Evolutionary conservation across 92 coral and sea anemone species (phyloP), one percentile per base, ranked within the genome.

Genomic region (Palythoa caribaeorum): DNA sequence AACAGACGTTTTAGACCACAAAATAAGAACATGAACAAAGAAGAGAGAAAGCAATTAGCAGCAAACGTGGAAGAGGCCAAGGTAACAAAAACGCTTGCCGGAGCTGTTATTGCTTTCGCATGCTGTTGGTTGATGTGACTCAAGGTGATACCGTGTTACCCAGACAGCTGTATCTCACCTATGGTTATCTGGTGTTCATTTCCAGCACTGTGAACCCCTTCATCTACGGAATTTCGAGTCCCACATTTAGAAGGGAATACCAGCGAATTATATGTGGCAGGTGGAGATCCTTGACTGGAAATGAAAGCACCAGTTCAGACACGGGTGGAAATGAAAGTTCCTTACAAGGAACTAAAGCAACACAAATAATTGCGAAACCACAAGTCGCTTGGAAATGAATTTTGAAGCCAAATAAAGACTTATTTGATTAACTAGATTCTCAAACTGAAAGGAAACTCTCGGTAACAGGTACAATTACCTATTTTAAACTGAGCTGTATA

Each of bases 21-120:
- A 21, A 48, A 63, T 3, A 50, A 39, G 10, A 81, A 81, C 40
- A 20, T 81, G 63, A 68, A 28, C 86, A 21, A 14, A 40, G 60
- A 81, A 21, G 75, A 81, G 15, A 66, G 39, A 68, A 81, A 66
- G 14, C 60, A 81, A 28, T 20, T 81, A 81, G 86, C 86, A 9
- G 71, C 86, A 28, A 81, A 81, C 47, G 63, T 81, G n/a, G 86
- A 81, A 81, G 86, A 81, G 71, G 86, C 76, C 4, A 81, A 81
- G 17, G 86, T 81, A 35, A 81, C 86, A 20, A 81, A 81, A 35
- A 81, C 86, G 9, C 86, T 81, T 48, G 86, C 86, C 10, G 86
- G 86, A 1, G 76, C 66, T 36, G 86, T 81, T 2, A 15, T 81
- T 51, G 86, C 86, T 3, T 81, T 81, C 28, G 86, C 86, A 16